phyloP scores from a whole-genome alignment of 2,888 invertebrate species.

The Coronaproctus castanopsis region DNA sequence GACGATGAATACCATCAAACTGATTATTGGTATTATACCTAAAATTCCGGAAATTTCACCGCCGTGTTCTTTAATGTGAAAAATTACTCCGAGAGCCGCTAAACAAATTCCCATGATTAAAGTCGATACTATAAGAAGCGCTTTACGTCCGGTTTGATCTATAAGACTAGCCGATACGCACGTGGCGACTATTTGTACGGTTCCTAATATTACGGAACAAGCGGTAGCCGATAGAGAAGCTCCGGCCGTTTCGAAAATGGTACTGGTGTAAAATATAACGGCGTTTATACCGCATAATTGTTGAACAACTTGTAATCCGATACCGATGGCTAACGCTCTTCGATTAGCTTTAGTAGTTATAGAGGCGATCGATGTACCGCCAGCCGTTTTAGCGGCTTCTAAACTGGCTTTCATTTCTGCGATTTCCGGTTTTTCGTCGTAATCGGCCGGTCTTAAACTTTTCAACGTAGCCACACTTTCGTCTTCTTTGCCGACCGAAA shows the following conservation, averaged over 20 bases:
- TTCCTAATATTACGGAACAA: slow-evolving; percentile 59
- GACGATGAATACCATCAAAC: slow-evolving; percentile 42
- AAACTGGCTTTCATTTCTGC: slow-evolving; percentile 27
- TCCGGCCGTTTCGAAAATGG: slow-evolving; percentile 53
- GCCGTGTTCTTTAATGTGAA: slow-evolving; percentile 34
- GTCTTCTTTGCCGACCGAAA: slow-evolving; percentile 32
- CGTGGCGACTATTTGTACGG: slow-evolving; percentile 51
- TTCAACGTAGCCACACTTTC: slow-evolving; percentile 42
- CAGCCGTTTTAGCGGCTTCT: slow-evolving; percentile 24
- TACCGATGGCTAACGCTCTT: slow-evolving; percentile 48
- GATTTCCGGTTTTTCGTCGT: slow-evolving; percentile 41
- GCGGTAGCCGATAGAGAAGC: slow-evolving; percentile 38
- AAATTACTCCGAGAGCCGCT: slow-evolving; percentile 48
- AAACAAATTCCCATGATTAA: slow-evolving; percentile 48
- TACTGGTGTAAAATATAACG: slow-evolving; percentile 58
- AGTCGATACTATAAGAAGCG: slow-evolving; percentile 55
- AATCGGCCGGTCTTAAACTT: slow-evolving; percentile 46
- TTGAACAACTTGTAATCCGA: slow-evolving; percentile 41
- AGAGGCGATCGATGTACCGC: slow-evolving; percentile 33
- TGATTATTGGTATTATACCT: slow-evolving; percentile 42
- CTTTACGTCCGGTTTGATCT: slow-evolving; percentile 59
- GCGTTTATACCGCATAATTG: slow-evolving; percentile 69
- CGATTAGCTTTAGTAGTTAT: slow-evolving; percentile 42
- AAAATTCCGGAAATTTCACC: slow-evolving; percentile 36
- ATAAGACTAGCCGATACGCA: slow-evolving; percentile 45